These are phyloP conservation scores for Aphis gossypii DNA, from an alignment of 1,140 invertebrate species.

Conservation along the genomic window DNA sequence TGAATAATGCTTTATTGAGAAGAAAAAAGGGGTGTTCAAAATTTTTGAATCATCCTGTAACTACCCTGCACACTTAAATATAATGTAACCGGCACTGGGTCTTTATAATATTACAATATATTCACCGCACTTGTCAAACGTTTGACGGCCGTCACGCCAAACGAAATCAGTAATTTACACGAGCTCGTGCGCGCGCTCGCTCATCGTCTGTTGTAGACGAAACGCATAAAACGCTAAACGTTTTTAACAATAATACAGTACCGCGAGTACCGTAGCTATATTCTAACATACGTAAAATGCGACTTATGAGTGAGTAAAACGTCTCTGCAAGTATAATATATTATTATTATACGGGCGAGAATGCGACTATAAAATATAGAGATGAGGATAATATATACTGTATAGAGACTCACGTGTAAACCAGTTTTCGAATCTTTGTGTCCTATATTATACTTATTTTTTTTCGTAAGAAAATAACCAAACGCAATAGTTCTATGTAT, in stretches of 20 bases:
- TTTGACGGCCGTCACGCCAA: background rate
- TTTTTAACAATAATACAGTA: slow-evolving; percentile 6
- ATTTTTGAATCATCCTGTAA: background rate
- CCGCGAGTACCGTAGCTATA: background rate
- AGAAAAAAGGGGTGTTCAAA: no score
- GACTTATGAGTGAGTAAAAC: background rate
- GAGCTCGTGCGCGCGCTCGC: no score
- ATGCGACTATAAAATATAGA: background rate
- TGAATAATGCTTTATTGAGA: no score
- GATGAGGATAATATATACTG: background rate
- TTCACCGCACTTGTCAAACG: background rate
- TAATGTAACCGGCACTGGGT: background rate
- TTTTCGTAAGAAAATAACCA: background rate
- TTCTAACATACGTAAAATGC: background rate
- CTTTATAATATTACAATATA: background rate
- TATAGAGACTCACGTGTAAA: background rate
- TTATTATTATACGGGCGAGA: background rate
- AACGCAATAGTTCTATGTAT: background rate
- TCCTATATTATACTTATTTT: background rate
- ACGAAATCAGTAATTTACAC: slow-evolving; percentile 16
- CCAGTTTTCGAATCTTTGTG: background rate
- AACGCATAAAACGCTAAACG: background rate
- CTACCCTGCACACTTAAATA: background rate
- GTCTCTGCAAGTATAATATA: background rate
- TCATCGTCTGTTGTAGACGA: background rate